These are phyloP conservation scores for Sebastes vulpes DNA, from an alignment of 2,797 vertebrate genomes.

Conservation along the genomic window DNA sequence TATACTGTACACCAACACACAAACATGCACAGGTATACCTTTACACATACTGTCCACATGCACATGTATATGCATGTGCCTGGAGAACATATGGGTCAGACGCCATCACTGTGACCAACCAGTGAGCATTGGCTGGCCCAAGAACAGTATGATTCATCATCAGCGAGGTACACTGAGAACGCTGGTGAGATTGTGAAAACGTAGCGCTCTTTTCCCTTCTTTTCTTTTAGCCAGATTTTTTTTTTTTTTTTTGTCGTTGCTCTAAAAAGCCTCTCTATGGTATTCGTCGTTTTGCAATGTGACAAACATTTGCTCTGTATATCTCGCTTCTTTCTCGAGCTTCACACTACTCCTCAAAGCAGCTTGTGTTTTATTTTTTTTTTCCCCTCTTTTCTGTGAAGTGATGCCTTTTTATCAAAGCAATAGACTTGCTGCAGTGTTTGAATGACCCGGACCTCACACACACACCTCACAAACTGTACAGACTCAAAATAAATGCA, in stretches of 20 bases:
- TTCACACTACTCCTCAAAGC: slow-evolving; percentile 78
- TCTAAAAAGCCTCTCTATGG: slow-evolving; percentile 42
- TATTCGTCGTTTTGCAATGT: slow-evolving; percentile 66
- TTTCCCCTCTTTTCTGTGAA: slow-evolving; percentile 71
- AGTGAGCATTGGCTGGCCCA: slow-evolving; percentile 34
- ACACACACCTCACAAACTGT: slow-evolving; percentile 73
- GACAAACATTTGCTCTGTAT: slow-evolving; percentile 69
- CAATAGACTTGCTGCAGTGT: slow-evolving; percentile 85
- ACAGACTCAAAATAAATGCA: slow-evolving; percentile 84
- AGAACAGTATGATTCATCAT: slow-evolving; percentile 44
- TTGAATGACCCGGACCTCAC: slow-evolving; percentile 83
- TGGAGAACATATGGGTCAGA: slow-evolving; percentile 28
- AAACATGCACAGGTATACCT: slow-evolving; percentile 33
- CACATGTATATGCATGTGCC: slow-evolving; percentile 30
- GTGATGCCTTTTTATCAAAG: slow-evolving; percentile 84
- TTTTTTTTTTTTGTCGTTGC: slow-evolving; percentile 41
- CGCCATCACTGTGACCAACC: slow-evolving; percentile 51
- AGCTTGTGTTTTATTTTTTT: slow-evolving; percentile 58
- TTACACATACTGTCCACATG: slow-evolving; percentile 26
- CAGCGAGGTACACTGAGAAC: slow-evolving; percentile 64
- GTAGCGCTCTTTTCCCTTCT: slow-evolving; percentile 43
- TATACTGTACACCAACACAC: slow-evolving; percentile 46
- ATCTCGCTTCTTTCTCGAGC: slow-evolving; percentile 53
- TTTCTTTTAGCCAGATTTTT: slow-evolving; percentile 30
- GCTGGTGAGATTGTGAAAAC: slow-evolving; percentile 60